A percentile compares a stretch with the other conserved stretches of the same genome.
Evolutionary conservation across 2,888 invertebrate genomes (phyloP).

Genomic region (Mythimna vitellina): DNA sequence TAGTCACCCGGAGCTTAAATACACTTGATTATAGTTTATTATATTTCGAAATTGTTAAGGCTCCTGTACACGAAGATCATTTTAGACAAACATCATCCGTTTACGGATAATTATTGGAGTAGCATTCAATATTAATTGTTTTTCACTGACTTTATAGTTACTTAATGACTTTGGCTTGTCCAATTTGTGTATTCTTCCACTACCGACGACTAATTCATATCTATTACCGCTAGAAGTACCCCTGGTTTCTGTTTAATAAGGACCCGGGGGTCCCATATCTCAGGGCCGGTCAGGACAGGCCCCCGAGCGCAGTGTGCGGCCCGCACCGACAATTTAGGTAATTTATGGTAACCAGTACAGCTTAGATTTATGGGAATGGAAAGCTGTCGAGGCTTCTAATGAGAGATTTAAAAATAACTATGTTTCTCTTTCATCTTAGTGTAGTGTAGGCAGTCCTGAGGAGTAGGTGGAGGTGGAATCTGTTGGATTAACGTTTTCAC

Average conservation of each 20-base stretch:
- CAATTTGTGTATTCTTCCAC: constrained; percentile 39
- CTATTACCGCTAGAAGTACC: constrained; percentile 37
- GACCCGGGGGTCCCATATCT: constrained; percentile 51
- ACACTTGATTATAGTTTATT: constrained; percentile 51
- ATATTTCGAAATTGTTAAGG: constrained; percentile 30
- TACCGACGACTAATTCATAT: constrained; percentile 53
- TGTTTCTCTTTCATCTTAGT: constrained; percentile 52
- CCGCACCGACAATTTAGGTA: constrained; percentile 68
- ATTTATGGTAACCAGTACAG: constrained; percentile 65
- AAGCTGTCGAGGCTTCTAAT: constrained; percentile 60
- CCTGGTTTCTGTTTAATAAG: constrained; percentile 51
- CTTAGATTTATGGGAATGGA: constrained; percentile 61
- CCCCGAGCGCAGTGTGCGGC: constrained; percentile 65
- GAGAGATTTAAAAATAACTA: constrained; percentile 61
- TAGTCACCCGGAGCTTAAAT: constrained; percentile 22
- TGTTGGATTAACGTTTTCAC: background rate
- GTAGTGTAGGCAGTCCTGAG: constrained; percentile 11
- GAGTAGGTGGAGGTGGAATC: constrained; percentile 15
- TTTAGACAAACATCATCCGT: constrained; percentile 8
- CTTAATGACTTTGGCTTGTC: constrained; percentile 6
- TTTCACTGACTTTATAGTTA: constrained; percentile 2
- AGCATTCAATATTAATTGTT: constrained; percentile 17
- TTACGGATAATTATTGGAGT: constrained; percentile 4
- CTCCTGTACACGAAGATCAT: constrained; percentile 22
- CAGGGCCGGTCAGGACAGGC: constrained; percentile 52